Evolutionary conservation across 2,113 vertebrate species (phyloP).

Genomic region (Anguilla rostrata): DNA sequence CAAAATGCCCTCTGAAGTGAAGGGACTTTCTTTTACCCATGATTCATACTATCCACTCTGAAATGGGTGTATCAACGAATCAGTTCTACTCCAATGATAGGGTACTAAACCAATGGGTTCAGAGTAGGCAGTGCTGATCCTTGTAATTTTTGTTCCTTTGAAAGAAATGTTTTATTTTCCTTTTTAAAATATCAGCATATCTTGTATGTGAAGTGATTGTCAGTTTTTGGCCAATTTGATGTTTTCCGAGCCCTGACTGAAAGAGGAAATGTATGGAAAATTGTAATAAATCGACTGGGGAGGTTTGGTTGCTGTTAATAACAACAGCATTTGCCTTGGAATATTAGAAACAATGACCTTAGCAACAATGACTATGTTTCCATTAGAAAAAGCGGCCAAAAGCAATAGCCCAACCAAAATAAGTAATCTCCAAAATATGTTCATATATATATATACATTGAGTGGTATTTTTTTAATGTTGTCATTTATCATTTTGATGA

Average conservation of each 20-base stretch:
- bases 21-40: neutral
- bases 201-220: neutral
- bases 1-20: neutral
- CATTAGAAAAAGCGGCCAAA: neutral
- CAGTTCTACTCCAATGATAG: neutral
- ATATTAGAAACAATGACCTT: neutral
- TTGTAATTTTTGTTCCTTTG: neutral
- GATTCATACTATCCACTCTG: neutral
- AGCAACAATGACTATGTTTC: neutral
- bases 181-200: neutral
- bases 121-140: neutral
- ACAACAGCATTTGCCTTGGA: neutral
- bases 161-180: neutral
- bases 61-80: neutral
- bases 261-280: neutral
- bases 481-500: neutral
- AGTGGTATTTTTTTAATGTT: neutral
- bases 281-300: neutral
- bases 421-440: neutral
- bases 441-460: neutral
- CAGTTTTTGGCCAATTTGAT: neutral
- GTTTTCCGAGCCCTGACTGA: neutral
- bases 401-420: slow-evolving; percentile 5
- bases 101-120: neutral
- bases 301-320: neutral